Conservation (phyloP, 2,888 invertebrate genomes). For the Pediacus dermestoides region DNA sequence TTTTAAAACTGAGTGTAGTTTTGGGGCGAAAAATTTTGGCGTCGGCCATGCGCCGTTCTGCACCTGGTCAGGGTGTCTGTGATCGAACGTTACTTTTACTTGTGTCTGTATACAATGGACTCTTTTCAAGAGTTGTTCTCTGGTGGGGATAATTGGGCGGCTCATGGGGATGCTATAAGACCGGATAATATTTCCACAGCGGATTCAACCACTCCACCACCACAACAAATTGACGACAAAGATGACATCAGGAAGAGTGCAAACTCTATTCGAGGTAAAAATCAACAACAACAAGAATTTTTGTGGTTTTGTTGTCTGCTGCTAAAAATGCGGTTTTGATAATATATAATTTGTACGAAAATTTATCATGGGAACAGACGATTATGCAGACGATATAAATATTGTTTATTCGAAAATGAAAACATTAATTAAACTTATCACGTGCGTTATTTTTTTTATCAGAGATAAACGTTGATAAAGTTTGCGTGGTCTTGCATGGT, state of each 20-base stretch:
- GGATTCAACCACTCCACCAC: conserved; percentile 61
- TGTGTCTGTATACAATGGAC: conserved; percentile 46
- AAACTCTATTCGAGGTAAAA: conserved; percentile 64
- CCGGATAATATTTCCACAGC: conserved; percentile 47
- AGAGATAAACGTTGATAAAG: no score
- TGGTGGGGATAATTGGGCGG: conserved; percentile 41
- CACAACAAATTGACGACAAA: conserved; percentile 43
- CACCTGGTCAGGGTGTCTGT: conserved; percentile 20
- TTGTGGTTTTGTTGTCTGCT: no score
- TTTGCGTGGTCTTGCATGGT: no score
- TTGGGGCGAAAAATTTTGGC: conserved; percentile 4
- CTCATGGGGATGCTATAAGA: conserved; percentile 29
- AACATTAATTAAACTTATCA: no score
- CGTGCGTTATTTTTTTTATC: no score
- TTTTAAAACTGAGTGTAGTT: background rate
- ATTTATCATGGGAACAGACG: no score
- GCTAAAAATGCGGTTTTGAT: no score
- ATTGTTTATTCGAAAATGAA: no score
- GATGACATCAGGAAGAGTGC: conserved; percentile 61
- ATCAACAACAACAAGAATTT: background rate
- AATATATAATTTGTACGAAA: no score
- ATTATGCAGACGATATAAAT: no score
- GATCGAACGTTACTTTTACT: conserved; percentile 27
- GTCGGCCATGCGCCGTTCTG: conserved; percentile 35
- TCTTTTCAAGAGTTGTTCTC: conserved; percentile 50